Base-by-base conservation (phyloP, 2,888 invertebrate species). In the Epicampocera succincta region DNA sequence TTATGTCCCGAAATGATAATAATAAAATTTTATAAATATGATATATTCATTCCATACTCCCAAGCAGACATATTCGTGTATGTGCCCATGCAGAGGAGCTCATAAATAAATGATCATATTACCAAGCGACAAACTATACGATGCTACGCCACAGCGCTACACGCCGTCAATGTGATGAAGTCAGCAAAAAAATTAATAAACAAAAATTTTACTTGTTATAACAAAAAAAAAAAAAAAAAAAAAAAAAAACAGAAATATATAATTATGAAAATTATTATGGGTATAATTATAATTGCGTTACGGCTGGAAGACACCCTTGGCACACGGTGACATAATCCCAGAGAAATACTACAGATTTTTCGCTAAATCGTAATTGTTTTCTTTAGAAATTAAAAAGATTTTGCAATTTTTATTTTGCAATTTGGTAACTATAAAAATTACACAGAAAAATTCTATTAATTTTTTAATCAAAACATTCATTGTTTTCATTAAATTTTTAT, bases 91-190 rank as follows among this genome's bases (percentile, higher is more conserved):
- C 44, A 54, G 66, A 60, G 65, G 15, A 56, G 17, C 76, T 56
- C 68, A 68, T 76, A 68, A 72, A 73, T 81, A 68, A 44, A 38
- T 71, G 72, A 72, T 80, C 80, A 68, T 68, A 76, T 80, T 80
- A 80, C 80, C 71, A 60, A 42, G 60, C 38, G 60, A 58, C 17
- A 29, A n/a, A n/a, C n/a, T n/a, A n/a, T n/a, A n/a, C n/a, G n/a
- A n/a, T n/a, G n/a, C 29, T 29, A 44, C 2, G 15, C 17, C 42
- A 42, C n/a, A 8, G 21, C 13, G 11, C 44, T 33, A 54, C 42
- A 17, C 11, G 6, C 52, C 21, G 19, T 33, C n/a, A 42, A 25
- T 42, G 61, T 56, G 52, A 60, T 54, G 48, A 42, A 42, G 61
- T 80, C 76, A 80, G 76, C 80, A 56, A 61, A 75, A 74, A 29